phyloP scores from a whole-genome alignment of 2,888 invertebrate genomes.

The Pachymerium ferrugineum region DNA sequence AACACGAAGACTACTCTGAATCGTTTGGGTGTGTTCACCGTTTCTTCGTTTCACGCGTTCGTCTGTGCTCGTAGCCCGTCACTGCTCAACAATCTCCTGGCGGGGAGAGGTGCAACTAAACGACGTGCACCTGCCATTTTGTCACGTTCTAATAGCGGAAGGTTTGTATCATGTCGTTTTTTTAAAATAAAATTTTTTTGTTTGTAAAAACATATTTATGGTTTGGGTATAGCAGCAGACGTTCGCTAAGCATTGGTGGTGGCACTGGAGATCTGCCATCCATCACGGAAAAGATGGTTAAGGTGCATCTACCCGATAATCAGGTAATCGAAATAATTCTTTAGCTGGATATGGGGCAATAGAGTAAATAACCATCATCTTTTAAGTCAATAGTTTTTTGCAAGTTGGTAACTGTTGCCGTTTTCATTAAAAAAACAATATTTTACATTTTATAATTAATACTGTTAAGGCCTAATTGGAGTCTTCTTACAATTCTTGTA shows the following conservation, averaged over 20 bases:
- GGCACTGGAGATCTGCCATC: constrained; percentile 61
- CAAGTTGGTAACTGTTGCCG: no score
- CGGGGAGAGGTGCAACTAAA: constrained; percentile 84
- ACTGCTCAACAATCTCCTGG: constrained; percentile 80
- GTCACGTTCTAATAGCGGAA: constrained; percentile 61
- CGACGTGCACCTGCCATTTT: constrained; percentile 74
- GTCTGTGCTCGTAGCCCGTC: constrained; percentile 94
- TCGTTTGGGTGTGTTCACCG: constrained; percentile 93
- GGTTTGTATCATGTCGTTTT: constrained; percentile 34
- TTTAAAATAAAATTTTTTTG: background rate
- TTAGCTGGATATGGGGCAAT: background rate
- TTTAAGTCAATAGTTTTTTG: no score
- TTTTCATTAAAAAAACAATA: no score
- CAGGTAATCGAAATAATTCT: no score
- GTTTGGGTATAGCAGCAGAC: constrained; percentile 55
- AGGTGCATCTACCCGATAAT: constrained; percentile 82
- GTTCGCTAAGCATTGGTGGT: constrained; percentile 80
- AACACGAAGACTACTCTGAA: constrained; percentile 90
- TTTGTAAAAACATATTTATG: background rate
- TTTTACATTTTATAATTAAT: no score
- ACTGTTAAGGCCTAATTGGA: no score
- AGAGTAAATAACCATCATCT: no score
- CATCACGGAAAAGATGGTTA: constrained; percentile 65
- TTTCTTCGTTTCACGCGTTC: constrained; percentile 95
- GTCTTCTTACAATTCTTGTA: no score